Evolutionary conservation across 2,113 vertebrate genomes (phyloP).

Genomic region (Catharus bicknelli): DNA sequence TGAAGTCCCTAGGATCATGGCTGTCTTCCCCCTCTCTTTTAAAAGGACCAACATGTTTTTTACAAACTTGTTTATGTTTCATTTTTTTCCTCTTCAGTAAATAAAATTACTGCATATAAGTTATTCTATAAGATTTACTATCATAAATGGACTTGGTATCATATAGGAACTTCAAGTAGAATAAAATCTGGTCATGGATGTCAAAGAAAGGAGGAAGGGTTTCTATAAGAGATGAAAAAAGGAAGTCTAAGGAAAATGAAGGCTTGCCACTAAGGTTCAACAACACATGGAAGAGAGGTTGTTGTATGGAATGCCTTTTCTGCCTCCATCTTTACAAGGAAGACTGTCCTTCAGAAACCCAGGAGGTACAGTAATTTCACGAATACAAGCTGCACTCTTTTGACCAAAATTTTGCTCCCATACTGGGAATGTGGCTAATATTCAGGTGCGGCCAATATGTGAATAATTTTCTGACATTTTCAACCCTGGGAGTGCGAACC

Average conservation of each 20-base stretch:
- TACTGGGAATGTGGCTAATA: too few relatives aligned
- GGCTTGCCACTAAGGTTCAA: background rate
- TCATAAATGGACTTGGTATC: background rate
- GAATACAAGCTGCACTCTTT: too few relatives aligned
- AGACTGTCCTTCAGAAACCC: background rate
- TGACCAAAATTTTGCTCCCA: too few relatives aligned
- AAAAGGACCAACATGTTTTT: background rate
- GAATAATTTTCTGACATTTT: too few relatives aligned
- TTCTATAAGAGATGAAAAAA: background rate
- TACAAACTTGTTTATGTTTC: background rate
- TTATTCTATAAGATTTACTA: background rate
- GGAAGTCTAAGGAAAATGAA: background rate
- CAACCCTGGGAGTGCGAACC: too few relatives aligned
- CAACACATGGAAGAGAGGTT: fast-evolving
- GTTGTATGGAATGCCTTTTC: background rate
- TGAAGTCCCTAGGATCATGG: background rate
- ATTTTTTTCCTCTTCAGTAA: slow-evolving; percentile 4
- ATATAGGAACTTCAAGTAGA: background rate
- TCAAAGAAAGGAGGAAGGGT: background rate
- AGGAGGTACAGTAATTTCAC: too few relatives aligned
- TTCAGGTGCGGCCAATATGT: too few relatives aligned
- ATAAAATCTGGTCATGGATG: background rate
- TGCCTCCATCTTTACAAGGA: background rate
- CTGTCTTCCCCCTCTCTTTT: background rate
- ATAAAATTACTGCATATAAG: slow-evolving; percentile 24